Base-by-base conservation (phyloP, 2,113 vertebrate species). In the Microcebus griseorufus region DNA sequence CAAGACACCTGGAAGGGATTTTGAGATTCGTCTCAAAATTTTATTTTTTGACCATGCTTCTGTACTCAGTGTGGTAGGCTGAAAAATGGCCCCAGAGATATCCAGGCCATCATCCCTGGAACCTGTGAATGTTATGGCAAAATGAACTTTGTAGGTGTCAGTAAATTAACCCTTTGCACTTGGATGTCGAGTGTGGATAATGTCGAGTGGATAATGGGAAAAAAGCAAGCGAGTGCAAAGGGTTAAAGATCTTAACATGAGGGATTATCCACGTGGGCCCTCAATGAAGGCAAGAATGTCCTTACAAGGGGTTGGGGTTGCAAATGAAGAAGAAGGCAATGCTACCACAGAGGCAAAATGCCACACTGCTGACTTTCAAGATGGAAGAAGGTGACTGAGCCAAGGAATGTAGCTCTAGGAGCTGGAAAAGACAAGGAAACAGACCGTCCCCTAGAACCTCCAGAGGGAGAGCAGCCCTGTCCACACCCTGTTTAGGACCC, bases 381-480 rank as follows among this genome's bases (percentile, higher is more conserved):
- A 79, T 20, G 5, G n/a, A 69, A 34, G 48, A 20, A 48, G 39
- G 29, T 9, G 73, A 14, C 17, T 0, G 4, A 10, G 3, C 12
- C 72, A 25, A 45, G 18, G 65, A 32, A 39, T 12, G 2, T 6
- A 14, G 29, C 17, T n/a, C 53, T 18, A 27, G 45, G 72, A 60
- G 25, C 51, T 29, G 32, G 29, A 67, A 17, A 65, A 55, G 42
- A 4, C 45, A 75, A 39, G 51, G 53, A 70, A 65, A 70, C 11
- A 51, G 17, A 14, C 3, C 42, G 2, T 88, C 17, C 81, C 32
- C 0, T 6, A 34, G 9, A 51, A 23, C 12, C 23, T 37, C 9
- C 51, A 62, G 62, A 60, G 25, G 27, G 34, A 67, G 6, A 0
- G 0, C 4, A 7, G 1, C 22, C n/a, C 27, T 20, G 58, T 10